Conservation (phyloP, 2,113 vertebrate genomes). For the Grantiella picta region DNA sequence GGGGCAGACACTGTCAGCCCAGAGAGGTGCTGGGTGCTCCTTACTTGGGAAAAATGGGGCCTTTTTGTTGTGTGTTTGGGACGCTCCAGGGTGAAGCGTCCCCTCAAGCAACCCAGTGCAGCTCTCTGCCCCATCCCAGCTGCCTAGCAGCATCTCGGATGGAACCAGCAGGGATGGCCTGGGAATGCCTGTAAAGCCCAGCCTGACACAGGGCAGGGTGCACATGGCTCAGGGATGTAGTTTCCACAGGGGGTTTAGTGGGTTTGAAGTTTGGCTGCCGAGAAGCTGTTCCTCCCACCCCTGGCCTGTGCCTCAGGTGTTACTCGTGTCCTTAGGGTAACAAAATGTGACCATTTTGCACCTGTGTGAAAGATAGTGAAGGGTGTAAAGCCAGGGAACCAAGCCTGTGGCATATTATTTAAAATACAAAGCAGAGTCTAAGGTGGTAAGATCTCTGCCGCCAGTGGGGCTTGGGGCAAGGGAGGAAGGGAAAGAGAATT, state of each 20-base stretch:
- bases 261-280: neutral
- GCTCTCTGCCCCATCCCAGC: neutral
- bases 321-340: neutral
- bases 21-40: neutral
- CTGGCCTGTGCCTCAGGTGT: neutral
- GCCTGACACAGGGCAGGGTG: rapidly evolving
- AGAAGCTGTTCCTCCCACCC: neutral
- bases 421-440: neutral
- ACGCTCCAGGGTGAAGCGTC: neutral
- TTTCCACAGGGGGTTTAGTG: rapidly evolving
- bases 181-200: neutral
- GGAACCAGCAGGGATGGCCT: neutral
- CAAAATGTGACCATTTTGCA: neutral
- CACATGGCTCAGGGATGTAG: neutral
- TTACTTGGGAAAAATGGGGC: neutral
- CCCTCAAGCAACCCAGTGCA: neutral
- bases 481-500: neutral
- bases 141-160: rapidly evolving
- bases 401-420: neutral
- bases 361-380: neutral
- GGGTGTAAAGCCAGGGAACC: neutral
- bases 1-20: neutral
- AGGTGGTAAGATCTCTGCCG: neutral
- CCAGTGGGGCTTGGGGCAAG: neutral
- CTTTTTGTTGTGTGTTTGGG: neutral